A percentile compares a stretch with the other conserved stretches of the same genome.
These are phyloP conservation scores for Plumapathes pennacea DNA, from an alignment of 92 coral and sea anemone genomes.

Conservation along the genomic window DNA sequence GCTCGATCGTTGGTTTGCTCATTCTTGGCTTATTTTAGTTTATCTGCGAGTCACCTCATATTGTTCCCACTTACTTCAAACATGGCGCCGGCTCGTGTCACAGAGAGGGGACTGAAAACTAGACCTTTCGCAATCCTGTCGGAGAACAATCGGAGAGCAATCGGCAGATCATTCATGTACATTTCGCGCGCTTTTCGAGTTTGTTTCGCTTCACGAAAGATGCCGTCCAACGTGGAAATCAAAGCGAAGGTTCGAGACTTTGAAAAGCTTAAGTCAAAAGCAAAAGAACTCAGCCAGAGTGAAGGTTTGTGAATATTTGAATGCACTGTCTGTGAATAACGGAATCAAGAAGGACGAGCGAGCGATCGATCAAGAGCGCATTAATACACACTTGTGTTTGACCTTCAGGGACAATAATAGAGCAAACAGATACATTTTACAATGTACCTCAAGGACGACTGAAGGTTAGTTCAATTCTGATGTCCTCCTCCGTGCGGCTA, in stretches of 20 bases:
- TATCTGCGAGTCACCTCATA: too few species aligned
- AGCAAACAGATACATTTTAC: conserved; percentile 85
- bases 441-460: conserved; percentile 80
- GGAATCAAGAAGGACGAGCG: neutral
- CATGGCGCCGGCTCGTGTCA: too few species aligned
- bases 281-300: conserved; percentile 64
- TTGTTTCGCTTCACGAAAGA: conserved; percentile 3
- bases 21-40: too few species aligned
- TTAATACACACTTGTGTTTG: neutral
- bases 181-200: too few species aligned
- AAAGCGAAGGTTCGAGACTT: conserved; percentile 71
- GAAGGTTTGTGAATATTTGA: conserved; percentile 45
- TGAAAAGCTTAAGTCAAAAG: conserved; percentile 45
- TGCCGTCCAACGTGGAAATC: conserved; percentile 94
- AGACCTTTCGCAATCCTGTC: too few species aligned
- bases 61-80: too few species aligned
- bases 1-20: conserved; percentile 89
- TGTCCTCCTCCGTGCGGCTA: too few species aligned
- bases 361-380: neutral
- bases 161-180: too few species aligned
- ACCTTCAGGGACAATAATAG: conserved; percentile 62
- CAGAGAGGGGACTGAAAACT: too few species aligned
- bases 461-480: conserved; percentile 75
- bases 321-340: neutral
- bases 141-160: too few species aligned